A percentile compares a stretch with the other conserved stretches of the same genome.
Conservation (phyloP, 2,888 invertebrate genomes). For the Anoplius nigerrimus region DNA sequence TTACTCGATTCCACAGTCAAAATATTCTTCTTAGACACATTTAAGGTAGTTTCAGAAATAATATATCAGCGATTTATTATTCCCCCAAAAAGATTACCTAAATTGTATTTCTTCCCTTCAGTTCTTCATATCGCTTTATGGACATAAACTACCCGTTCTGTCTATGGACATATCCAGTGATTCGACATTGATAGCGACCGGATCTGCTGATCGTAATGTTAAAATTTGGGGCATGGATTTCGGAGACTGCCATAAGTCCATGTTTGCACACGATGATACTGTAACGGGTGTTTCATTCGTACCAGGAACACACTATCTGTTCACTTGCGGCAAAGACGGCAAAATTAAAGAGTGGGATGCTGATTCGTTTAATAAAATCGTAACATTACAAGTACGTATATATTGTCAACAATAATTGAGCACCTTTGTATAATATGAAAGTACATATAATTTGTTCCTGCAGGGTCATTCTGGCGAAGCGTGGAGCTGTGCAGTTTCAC, state of each 20-base stretch:
- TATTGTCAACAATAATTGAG: background rate
- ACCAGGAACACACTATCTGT: constrained; percentile 93
- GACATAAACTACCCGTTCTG: constrained; percentile 95
- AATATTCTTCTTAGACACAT: constrained; percentile 94
- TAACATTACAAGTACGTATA: constrained; percentile 85
- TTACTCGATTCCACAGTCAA: constrained; percentile 95
- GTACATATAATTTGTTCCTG: constrained; percentile 3
- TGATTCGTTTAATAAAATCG: constrained; percentile 92
- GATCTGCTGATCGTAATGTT: constrained; percentile 95
- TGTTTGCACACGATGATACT: constrained; percentile 97
- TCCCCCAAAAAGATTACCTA: background rate
- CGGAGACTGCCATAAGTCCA: constrained; percentile 97
- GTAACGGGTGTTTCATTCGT: constrained; percentile 93
- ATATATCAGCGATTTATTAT: constrained; percentile 6
- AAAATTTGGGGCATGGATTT: constrained; percentile 99
- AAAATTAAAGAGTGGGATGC: constrained; percentile 98
- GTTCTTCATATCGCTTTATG: constrained; percentile 96
- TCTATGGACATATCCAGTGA: constrained; percentile 96
- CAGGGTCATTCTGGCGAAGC: constrained; percentile 91
- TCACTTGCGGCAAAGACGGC: constrained; percentile 95
- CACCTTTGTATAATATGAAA: constrained; percentile 6
- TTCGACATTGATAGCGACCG: constrained; percentile 90
- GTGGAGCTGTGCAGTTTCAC: constrained; percentile 84
- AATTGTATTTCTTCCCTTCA: constrained; percentile 71
- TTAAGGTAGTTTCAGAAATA: constrained; percentile 82